A percentile compares a stretch with the other conserved stretches of the same genome.
Conservation (phyloP, 2,888 invertebrate species). For the Andrena bicolor region DNA sequence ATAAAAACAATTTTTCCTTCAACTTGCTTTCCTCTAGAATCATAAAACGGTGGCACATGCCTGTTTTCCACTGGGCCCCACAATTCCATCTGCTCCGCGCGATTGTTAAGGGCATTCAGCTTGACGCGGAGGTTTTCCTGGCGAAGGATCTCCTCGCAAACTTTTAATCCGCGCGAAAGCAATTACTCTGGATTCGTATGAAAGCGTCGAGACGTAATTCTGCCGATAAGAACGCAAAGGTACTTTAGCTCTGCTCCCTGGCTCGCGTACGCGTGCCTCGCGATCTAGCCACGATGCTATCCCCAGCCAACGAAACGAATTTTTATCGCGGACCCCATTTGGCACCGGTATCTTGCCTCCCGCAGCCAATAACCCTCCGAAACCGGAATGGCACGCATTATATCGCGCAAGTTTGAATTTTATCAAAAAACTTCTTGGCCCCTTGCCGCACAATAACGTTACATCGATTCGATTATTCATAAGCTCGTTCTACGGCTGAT, state of each 20-base stretch:
- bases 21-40: too few relatives aligned
- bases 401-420: conserved; percentile 52
- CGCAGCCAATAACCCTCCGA: conserved; percentile 52
- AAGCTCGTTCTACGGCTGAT: conserved; percentile 10
- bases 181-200: background rate
- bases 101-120: background rate
- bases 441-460: conserved; percentile 45
- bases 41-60: too few relatives aligned
- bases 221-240: conserved; percentile 19
- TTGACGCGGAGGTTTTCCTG: background rate
- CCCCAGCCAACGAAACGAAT: conserved; percentile 51
- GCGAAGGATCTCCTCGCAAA: too few relatives aligned
- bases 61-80: too few relatives aligned
- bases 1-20: too few relatives aligned
- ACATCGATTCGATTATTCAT: conserved; percentile 43
- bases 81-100: too few relatives aligned
- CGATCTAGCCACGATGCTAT: conserved; percentile 42
- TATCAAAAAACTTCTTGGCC: conserved; percentile 58
- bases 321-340: conserved; percentile 63
- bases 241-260: conserved; percentile 18
- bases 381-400: conserved; percentile 47
- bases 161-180: background rate
- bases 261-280: conserved; percentile 22
- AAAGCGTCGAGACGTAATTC: conserved; percentile 20
- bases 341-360: conserved; percentile 58